Evolutionary conservation across 1,140 invertebrate genomes (phyloP).

Genomic region (Zaprionus camerounensis): DNA sequence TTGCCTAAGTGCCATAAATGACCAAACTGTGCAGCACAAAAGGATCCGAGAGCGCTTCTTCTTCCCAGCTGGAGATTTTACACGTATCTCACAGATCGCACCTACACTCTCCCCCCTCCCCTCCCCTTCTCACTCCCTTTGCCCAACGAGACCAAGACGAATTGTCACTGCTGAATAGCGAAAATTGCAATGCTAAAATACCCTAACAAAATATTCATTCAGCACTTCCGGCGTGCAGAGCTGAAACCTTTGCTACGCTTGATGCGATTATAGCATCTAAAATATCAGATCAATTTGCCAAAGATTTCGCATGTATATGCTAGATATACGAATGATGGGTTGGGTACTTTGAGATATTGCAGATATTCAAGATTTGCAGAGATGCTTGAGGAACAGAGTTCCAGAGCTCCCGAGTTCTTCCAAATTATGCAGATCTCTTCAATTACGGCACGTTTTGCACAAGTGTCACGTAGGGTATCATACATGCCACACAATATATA

Average conservation of each 20-base stretch:
- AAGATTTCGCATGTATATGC: neutral
- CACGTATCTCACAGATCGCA: conserved; percentile 40
- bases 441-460: conserved; percentile 11
- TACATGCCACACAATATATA: too few relatives aligned
- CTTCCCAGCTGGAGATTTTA: conserved; percentile 66
- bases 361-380: neutral
- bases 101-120: neutral
- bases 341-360: neutral
- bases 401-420: neutral
- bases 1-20: conserved; percentile 80
- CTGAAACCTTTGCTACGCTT: neutral
- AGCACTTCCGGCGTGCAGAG: neutral
- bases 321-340: neutral
- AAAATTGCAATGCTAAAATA: conserved; percentile 26
- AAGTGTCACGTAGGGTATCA: neutral
- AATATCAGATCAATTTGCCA: neutral
- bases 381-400: neutral
- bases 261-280: neutral
- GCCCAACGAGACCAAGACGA: conserved; percentile 68
- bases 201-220: conserved; percentile 10
- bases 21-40: conserved; percentile 62
- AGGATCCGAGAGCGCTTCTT: conserved; percentile 59
- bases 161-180: conserved; percentile 43
- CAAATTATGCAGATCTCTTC: neutral
- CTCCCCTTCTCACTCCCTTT: neutral